Evolutionary conservation across 2,113 vertebrate genomes (phyloP), one percentile per base, ranked within the genome.

Genomic region (Oreochromis spilurus): DNA sequence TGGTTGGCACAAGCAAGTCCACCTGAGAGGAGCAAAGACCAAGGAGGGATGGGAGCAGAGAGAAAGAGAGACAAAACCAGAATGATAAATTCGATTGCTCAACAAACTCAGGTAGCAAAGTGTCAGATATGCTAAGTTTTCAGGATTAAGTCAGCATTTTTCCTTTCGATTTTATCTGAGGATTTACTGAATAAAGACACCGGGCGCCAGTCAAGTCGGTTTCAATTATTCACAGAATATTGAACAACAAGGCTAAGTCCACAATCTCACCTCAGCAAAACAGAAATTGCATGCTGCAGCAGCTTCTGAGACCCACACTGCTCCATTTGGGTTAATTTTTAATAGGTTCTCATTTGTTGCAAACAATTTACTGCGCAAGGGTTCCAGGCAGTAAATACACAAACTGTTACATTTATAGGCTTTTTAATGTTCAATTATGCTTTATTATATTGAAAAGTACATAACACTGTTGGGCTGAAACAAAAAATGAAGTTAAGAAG

Each of bases 1-100:
- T 99, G 57, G 97, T 99, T 21, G 97, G 98, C 31, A 96, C 91
- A 58, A 97, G 97, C 91, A 99, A 96, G 89, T 99, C 99, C 89
- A 99, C 95, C 99, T 99, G 89, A 90, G 45, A 77, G 83, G 57
- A 52, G 9, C 54, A 45, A 21, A 34, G 40, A 53, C 58, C 16
- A 62, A n/a, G 70, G 45, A 77, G 45, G 26, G 19, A 24, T 17
- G 45, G 8, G 80, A 54, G 70, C 50, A 45, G 3, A 80, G 21
- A 88, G 24, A 75, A 54, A 82, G n/a, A 67, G 9, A 62, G 9
- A 21, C 24, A 65, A 34, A 48, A 29, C 6, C 17, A 48, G 58
- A 62, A 80, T 26, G 24, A 55, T 38, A 67, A 7, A 81, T 77
- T 24, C 38, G 4, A 60, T 45, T 45, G 36, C 38, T 80, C 6